A percentile compares a stretch with the other conserved stretches of the same genome.
Conservation (phyloP, 1,140 invertebrate genomes). For the Drosophila seguyi region DNA sequence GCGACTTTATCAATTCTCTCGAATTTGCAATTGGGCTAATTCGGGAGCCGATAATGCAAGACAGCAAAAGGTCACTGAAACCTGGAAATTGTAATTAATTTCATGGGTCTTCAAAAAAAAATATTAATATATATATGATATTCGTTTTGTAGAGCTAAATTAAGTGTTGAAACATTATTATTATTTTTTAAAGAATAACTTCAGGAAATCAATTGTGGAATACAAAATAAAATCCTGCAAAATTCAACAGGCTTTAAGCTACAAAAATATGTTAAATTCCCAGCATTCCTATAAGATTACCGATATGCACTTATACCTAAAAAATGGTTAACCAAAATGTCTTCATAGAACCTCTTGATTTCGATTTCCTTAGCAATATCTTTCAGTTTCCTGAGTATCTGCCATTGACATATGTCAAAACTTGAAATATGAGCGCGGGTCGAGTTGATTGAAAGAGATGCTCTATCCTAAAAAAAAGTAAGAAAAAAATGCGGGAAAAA, state of each 20-base stretch:
- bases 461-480: conserved; percentile 27
- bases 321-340: background rate
- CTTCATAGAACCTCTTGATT: conserved; percentile 10
- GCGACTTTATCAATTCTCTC: conserved; percentile 53
- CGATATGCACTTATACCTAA: background rate
- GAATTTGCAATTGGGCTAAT: conserved; percentile 32
- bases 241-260: background rate
- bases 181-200: background rate
- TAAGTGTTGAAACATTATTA: no score
- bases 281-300: background rate
- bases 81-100: conserved; percentile 22
- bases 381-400: conserved; percentile 55
- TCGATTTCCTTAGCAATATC: conserved; percentile 41
- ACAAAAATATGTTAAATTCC: no score
- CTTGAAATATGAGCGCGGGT: conserved; percentile 64
- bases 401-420: conserved; percentile 65
- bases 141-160: background rate
- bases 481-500: conserved; percentile 45
- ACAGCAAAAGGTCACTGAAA: conserved; percentile 42
- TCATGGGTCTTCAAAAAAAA: background rate
- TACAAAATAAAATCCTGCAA: background rate
- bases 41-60: conserved; percentile 30
- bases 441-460: conserved; percentile 44
- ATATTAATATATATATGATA: background rate
- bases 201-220: background rate